phyloP scores from a whole-genome alignment of 2,113 vertebrate genomes.

The Glaucidium brasilianum region DNA sequence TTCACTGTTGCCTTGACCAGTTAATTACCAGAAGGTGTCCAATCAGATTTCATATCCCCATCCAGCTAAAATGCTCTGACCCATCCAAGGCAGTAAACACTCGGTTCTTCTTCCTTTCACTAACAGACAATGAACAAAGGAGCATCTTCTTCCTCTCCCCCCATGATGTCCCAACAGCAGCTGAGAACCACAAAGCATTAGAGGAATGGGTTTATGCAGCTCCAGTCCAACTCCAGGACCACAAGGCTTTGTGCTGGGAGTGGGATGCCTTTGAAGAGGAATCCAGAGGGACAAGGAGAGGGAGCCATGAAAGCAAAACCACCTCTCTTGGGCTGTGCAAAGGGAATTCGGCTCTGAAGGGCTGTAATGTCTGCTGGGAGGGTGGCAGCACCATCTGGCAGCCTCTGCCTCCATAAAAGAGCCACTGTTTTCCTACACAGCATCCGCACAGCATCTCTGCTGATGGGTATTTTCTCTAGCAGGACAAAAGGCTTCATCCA shows the following conservation, averaged over 20 bases:
- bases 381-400: background rate
- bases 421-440: rapidly evolving
- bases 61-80: background rate
- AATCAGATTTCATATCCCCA: background rate
- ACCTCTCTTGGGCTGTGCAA: background rate
- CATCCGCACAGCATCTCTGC: background rate
- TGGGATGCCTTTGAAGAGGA: background rate
- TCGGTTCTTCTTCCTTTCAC: background rate
- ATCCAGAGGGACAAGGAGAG: background rate
- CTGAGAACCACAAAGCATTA: background rate
- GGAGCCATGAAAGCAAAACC: background rate
- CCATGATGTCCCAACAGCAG: rapidly evolving
- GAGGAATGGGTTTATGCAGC: background rate
- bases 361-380: background rate
- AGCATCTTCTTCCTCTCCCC: background rate
- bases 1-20: background rate
- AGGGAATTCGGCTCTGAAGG: background rate
- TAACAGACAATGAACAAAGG: background rate
- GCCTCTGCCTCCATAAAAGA: background rate
- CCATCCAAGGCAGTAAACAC: background rate
- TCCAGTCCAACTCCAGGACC: background rate
- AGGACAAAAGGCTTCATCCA: background rate
- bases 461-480: background rate
- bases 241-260: background rate
- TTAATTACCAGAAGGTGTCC: background rate